These are phyloP conservation scores for Condylura cristata DNA, from an alignment of 2,113 vertebrate species.

Conservation along the genomic window DNA sequence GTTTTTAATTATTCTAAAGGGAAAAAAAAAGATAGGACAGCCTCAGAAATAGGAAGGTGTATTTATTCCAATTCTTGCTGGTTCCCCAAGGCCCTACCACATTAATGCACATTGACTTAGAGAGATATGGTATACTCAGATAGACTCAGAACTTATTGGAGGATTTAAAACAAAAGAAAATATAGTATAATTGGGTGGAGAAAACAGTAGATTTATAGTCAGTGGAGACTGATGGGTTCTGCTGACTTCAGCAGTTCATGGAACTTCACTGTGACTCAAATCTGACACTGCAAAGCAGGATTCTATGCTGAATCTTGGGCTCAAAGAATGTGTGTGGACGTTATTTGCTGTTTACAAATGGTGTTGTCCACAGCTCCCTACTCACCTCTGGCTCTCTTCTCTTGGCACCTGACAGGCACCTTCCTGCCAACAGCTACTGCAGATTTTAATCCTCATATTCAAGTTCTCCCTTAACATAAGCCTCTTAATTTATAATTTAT, in stretches of 20 bases:
- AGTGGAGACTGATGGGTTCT: not conserved
- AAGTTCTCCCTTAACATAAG: not conserved
- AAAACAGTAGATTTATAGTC: constrained; percentile 49
- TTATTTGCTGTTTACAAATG: constrained; percentile 29
- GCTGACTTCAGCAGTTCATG: constrained; percentile 66
- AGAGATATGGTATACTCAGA: not conserved
- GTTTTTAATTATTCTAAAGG: constrained; percentile 54
- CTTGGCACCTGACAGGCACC: not conserved
- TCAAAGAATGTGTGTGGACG: constrained; percentile 41
- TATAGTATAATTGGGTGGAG: constrained; percentile 27
- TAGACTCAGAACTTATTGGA: constrained; percentile 16
- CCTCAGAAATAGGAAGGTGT: constrained; percentile 2
- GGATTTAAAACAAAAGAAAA: constrained; percentile 57
- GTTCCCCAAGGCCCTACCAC: not conserved
- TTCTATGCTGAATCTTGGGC: constrained; percentile 55
- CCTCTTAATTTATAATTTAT: not conserved
- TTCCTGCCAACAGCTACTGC: not conserved
- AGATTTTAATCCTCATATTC: not conserved
- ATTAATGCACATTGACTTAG: constrained; percentile 29
- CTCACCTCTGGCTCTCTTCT: not conserved
- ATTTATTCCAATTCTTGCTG: not conserved
- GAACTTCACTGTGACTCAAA: constrained; percentile 67
- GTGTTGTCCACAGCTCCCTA: not conserved
- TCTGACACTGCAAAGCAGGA: constrained; percentile 71
- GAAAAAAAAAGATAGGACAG: not conserved